Base-by-base conservation (phyloP, 2,888 invertebrate genomes). In the Axea sp. region DNA sequence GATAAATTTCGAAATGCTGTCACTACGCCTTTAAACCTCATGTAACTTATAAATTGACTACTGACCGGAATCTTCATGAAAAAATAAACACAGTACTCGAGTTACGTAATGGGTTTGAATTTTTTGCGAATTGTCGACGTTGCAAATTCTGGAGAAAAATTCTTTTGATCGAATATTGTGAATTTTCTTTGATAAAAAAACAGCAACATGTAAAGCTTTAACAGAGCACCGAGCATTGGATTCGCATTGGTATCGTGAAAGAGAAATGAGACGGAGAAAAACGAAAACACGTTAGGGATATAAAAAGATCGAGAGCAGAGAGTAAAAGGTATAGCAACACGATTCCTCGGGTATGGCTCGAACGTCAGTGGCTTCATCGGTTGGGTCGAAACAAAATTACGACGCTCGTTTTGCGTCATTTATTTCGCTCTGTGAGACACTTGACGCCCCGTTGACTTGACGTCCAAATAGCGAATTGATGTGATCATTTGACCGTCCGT, bases 311-410 rank as follows among this genome's bases (percentile, higher is more conserved):
- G 37, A 39, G 55, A 19, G 45, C 9, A 9, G 1, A 14, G 15
- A 9, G 45, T 33, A 43, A 53, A 35, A 35, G 60, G 22, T 24
- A 45, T 39, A 57, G 57, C 37, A 33, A 31, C 26, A 37, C 22
- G 69, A 60, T 73, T 76, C 67, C 59, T 39, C 30, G 67, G 53
- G 78, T 76, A 64, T 64, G 62, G 60, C 59, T 74, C 55, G 79
- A 76, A 79, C 80, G 82, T 83, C 79, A 81, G 81, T 80, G 80
- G 79, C 79, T 74, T 80, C 81, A 81, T 83, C 79, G 81, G 75
- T 78, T 8, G 3, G 11, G 12, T 11, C 15, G 33, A 78, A 75
- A 62, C 33, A 73, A 78, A 84, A 80, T 83, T 82, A 83, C 81
- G 81, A 74, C 79, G 78, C 78, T 80, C 76, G 71, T 71, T 72